A percentile compares a stretch with the other conserved stretches of the same genome.
These are phyloP conservation scores for Brenthis hecate DNA, from an alignment of 2,888 invertebrate genomes.

Conservation along the genomic window DNA sequence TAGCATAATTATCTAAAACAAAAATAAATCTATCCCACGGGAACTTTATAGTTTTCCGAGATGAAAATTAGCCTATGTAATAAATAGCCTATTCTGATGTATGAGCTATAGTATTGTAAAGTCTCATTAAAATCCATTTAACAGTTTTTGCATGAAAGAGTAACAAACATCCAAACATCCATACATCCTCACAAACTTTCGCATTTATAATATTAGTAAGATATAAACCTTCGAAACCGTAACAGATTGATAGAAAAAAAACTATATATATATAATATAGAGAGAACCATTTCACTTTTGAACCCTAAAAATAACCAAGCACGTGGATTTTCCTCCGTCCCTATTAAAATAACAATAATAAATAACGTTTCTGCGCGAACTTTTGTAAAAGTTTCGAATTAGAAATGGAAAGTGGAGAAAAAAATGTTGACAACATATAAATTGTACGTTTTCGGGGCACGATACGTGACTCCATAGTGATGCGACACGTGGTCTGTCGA, in stretches of 20 bases:
- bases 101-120: too few species aligned
- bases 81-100: too few species aligned
- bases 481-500: not conserved
- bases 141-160: too few species aligned
- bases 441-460: conserved; percentile 28
- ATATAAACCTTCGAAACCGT: too few species aligned
- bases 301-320: conserved; percentile 11
- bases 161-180: too few species aligned
- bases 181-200: too few species aligned
- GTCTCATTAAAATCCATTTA: too few species aligned
- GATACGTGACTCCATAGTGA: conserved; percentile 32
- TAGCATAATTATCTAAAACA: too few species aligned
- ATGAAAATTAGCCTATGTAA: too few species aligned
- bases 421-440: conserved; percentile 33
- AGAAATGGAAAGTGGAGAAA: conserved; percentile 33
- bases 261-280: not conserved
- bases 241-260: not conserved
- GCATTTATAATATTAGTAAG: too few species aligned
- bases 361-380: conserved; percentile 26
- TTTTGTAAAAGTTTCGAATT: conserved; percentile 28
- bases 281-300: not conserved
- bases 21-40: too few species aligned
- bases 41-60: too few species aligned
- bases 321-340: conserved; percentile 1
- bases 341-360: conserved; percentile 30